A percentile compares a stretch with the other conserved stretches of the same genome.
Evolutionary conservation across 2,888 invertebrate genomes (phyloP).

Genomic region (Choreutis nemorana): DNA sequence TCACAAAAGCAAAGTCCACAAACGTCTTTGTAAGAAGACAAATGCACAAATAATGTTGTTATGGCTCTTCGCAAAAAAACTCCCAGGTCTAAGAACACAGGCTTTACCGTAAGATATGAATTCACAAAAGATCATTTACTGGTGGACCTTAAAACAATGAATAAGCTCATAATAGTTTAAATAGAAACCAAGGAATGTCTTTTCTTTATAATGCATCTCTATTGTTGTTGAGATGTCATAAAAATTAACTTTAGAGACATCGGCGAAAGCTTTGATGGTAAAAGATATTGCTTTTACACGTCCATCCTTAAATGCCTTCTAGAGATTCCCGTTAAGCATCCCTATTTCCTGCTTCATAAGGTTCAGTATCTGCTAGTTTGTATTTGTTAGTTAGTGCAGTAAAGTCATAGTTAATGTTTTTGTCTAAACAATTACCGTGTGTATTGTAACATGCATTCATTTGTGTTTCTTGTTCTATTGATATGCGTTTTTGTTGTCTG

Average conservation of each 20-base stretch:
- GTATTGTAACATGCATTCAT: conserved; percentile 58
- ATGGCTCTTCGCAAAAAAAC: conserved; percentile 15
- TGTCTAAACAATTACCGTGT: conserved; percentile 62
- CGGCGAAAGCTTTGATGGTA: conserved; percentile 55
- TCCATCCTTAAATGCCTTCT: conserved; percentile 14
- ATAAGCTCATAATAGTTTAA: conserved; percentile 28
- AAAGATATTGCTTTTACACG: conserved; percentile 29
- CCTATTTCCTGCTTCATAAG: no score
- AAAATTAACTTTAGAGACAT: conserved; percentile 54
- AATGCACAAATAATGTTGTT: conserved; percentile 26
- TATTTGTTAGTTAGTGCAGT: conserved; percentile 15
- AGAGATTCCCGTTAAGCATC: no score
- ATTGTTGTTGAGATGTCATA: conserved; percentile 52
- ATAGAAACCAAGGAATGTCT: conserved; percentile 36
- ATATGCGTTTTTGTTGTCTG: conserved; percentile 52
- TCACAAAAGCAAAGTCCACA: background rate
- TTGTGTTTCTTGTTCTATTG: conserved; percentile 59
- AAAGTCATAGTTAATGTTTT: conserved; percentile 24
- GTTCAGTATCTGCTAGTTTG: conserved; percentile 12
- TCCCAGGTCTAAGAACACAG: conserved; percentile 10
- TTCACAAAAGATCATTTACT: conserved; percentile 21
- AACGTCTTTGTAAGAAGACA: conserved; percentile 14
- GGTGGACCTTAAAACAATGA: conserved; percentile 31
- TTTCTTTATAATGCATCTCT: conserved; percentile 39
- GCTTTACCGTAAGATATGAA: conserved; percentile 25